Conservation (phyloP, 92 coral and sea anemone genomes). For the Epizoanthus stellaris region DNA sequence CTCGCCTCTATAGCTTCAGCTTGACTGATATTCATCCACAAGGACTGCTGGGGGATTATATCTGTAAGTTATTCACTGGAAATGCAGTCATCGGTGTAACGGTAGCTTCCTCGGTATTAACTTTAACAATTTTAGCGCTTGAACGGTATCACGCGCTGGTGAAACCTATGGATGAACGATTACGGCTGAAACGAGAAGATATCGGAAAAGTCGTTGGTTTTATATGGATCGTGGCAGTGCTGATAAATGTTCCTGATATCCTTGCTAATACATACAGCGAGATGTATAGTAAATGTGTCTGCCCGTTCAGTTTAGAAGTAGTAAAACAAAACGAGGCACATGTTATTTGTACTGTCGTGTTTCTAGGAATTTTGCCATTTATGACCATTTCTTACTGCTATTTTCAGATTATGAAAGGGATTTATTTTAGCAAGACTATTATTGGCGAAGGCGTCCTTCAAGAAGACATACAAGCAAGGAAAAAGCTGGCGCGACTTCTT, state of each 20-base stretch:
- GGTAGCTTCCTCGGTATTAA: constrained; percentile 64
- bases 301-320: constrained; percentile 69
- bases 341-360: constrained; percentile 68
- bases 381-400: constrained; percentile 68
- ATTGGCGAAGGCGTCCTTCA: constrained; percentile 40
- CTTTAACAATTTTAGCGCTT: constrained; percentile 68
- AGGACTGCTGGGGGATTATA: constrained; percentile 66
- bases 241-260: constrained; percentile 62
- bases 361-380: constrained; percentile 70
- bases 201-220: constrained; percentile 49
- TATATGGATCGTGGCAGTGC: constrained; percentile 56
- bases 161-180: constrained; percentile 59
- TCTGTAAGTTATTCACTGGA: constrained; percentile 82
- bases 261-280: constrained; percentile 61
- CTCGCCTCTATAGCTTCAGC: constrained; percentile 57
- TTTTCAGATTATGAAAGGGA: constrained; percentile 67
- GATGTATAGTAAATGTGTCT: constrained; percentile 55
- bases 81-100: constrained; percentile 72
- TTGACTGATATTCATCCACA: constrained; percentile 66
- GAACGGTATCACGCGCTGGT: constrained; percentile 80
- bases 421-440: constrained; percentile 70
- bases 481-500: constrained; percentile 66
- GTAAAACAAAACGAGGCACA: constrained; percentile 51
- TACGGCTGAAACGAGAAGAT: constrained; percentile 51
- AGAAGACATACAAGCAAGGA: constrained; percentile 54